Base-by-base conservation (phyloP, 1,140 invertebrate species). In the Rhyzopertha dominica region DNA sequence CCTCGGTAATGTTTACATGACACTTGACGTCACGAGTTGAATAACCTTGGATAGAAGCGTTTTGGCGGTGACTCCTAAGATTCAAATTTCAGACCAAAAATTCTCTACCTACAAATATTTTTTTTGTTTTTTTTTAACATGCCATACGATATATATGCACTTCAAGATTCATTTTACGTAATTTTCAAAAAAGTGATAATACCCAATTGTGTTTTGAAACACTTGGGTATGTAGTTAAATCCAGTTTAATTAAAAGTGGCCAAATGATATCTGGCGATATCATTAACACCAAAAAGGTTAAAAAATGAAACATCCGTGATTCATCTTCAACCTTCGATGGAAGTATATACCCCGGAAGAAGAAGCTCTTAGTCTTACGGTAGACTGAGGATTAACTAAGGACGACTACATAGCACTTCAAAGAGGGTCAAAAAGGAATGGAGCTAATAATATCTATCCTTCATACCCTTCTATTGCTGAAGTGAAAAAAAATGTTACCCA, bases 281-380 rank as follows among this genome's bases (percentile, higher is more conserved):
- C 10, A 12, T 35, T 0, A 35, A 25, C n/a, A n/a, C n/a, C n/a
- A n/a, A n/a, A n/a, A n/a, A n/a, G n/a, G n/a, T n/a, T n/a, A n/a
- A n/a, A n/a, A n/a, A n/a, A n/a, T n/a, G n/a, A n/a, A n/a, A n/a
- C n/a, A n/a, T n/a, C n/a, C n/a, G n/a, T n/a, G 32, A n/a, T 35
- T 35, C 10, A 10, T 35, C 32, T 35, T 14, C 10, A 35, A 35
- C 10, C 17, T 35, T 35, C 32, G n/a, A 35, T n/a, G 32, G 32
- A 35, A 14, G 0, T 35, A 12, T 10, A 35, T 10, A 40, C 14
- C 17, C 38, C 25, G 26, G n/a, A n/a, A n/a, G 38, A 40, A 40
- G 38, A 40, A 40, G 38, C 38, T 40, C 22, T 40, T 8, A 14
- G 28, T 24, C 35, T 37, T 18, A 37, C 18, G 9, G 16, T 37